phyloP scores from a whole-genome alignment of 2,888 invertebrate species.

The Trichopoda pennipes region DNA sequence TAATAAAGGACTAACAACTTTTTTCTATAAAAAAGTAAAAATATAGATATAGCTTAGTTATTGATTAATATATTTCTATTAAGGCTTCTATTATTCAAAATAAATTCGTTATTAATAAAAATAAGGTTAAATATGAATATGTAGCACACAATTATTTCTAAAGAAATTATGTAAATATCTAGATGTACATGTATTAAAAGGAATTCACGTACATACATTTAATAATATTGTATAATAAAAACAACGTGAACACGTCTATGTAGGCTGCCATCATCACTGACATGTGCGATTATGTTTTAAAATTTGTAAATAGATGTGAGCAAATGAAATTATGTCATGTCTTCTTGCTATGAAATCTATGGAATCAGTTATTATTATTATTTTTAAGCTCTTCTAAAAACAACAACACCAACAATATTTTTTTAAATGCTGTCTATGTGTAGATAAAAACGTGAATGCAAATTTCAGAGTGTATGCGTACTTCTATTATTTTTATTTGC shows the following conservation, averaged over 20 bases:
- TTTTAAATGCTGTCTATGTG: neutral
- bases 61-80: no score
- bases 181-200: neutral
- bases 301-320: neutral
- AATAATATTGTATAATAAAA: constrained; percentile 40
- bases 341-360: constrained; percentile 52
- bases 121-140: neutral
- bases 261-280: neutral
- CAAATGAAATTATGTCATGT: constrained; percentile 45
- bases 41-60: no score
- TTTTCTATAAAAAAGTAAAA: no score
- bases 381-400: constrained; percentile 10
- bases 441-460: neutral
- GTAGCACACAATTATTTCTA: no score
- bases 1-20: no score
- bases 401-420: constrained; percentile 4
- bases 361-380: constrained; percentile 27
- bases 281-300: neutral
- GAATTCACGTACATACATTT: neutral
- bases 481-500: neutral
- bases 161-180: no score
- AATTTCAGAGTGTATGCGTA: neutral
- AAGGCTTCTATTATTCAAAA: no score
- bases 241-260: constrained; percentile 50
- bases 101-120: neutral